Base-by-base conservation (phyloP, 2,797 vertebrate species). In the Anniella stebbinsi region DNA sequence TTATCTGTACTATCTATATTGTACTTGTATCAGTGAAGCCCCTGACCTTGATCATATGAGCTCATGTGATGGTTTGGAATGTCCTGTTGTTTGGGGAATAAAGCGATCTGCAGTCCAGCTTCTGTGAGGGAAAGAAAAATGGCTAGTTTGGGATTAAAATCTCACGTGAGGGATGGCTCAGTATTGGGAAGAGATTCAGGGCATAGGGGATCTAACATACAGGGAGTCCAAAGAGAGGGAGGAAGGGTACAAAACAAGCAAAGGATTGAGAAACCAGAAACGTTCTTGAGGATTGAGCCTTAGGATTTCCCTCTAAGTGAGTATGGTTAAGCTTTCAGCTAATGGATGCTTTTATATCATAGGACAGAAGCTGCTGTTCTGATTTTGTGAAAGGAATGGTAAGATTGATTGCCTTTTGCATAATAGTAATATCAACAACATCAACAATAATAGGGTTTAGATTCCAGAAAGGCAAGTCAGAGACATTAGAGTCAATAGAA, bases 381-480 rank as follows among this genome's bases (percentile, higher is more conserved):
- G 45, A 45, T 45, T 45, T 45, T 45, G 45, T 45, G 80, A 76
- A 87, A 90, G 38, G 5, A 83, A 7, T 57, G 38, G 41, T 73
- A 72, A 25, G 0, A 33, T 89, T 92, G 83, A 70, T 73, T 60
- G 18, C 36, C 4, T 36, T 80, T 73, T 87, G 18, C 41, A 77
- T 69, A 66, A 33, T 78, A 17, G 33, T 72, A 75, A 75, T 28
- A n/a, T 25, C 70, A 66, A 33, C 38, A 67, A 45, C 28, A 54
- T n/a, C 60, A 63, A 63, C 5, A 63, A 63, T 63, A 23, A 23
- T 54, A n/a, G 38, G 36, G 8, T 10, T 23, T 45, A 30, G 30
- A 41, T 76, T 90, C 28, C 15, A 63, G 81, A 93, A 84, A 28
- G 0, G 21, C 6, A 87, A 93, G 38, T 94, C 86, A 87, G 89